Evolutionary conservation across 1,140 invertebrate genomes (phyloP), one percentile per base, ranked within the genome.

Genomic region (Hylaeus volcanicus): DNA sequence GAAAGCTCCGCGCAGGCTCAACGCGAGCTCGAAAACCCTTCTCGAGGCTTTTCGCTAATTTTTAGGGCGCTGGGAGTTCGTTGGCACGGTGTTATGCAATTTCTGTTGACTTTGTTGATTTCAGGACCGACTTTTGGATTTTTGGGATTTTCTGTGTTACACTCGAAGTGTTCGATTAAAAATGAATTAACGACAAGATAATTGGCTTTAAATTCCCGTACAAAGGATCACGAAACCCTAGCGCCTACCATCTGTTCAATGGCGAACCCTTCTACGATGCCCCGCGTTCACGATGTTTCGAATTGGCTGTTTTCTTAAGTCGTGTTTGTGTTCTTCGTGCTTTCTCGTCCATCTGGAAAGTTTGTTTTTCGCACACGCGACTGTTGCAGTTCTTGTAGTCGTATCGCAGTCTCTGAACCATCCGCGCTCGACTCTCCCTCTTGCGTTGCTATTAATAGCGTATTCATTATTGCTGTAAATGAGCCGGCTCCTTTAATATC

Each of bases 401-500:
- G 26, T n/a, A 39, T 15, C 14, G 70, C 53, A 61, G 69, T 61
- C 56, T 56, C 60, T 61, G 65, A 45, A 14, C 51, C 12, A 63
- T 11, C 9, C 53, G n/a, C 71, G 45, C 12, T 69, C 81, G 15
- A 68, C 58, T 85, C 63, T 72, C 75, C 65, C 78, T 80, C 84
- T 84, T 83, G 60, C 83, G 65, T 4, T 43, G 84, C 90, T 93
- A 93, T 93, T 93, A 91, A 93, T 93, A 92, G 91, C 86, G 82
- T 78, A 86, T 91, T 92, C 91, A 92, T 93, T 93, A 93, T 90
- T 92, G 89, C 91, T 89, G 90, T 81, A 92, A 92, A 92, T 92
- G 92, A 92, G 89, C 91, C 91, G 92, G 82, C 89, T 90, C 92
- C 26, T 92, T 92, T 92, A 92, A 93, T 93, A 93, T 93, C 91